Conservation (phyloP, 2,888 invertebrate species). For the Hylaea fasciaria region DNA sequence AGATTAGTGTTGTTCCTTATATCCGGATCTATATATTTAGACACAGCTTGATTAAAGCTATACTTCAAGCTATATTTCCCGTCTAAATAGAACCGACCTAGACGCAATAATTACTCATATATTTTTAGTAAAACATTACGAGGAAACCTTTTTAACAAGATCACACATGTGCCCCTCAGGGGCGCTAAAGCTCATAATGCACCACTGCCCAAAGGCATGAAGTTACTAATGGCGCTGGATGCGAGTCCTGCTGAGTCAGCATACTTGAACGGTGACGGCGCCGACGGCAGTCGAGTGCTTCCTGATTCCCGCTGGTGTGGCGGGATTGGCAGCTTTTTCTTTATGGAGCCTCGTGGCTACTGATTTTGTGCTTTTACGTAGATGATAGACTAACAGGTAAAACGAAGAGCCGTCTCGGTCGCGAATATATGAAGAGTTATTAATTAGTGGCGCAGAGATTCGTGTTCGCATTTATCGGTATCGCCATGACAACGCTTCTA, state of each 20-base stretch:
- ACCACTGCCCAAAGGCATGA: constrained; percentile 19
- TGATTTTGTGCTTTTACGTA: constrained; percentile 8
- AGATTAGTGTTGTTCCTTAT: background rate
- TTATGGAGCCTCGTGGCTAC: constrained; percentile 12
- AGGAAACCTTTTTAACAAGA: background rate
- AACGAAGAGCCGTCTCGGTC: constrained; percentile 16
- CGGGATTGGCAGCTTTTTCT: constrained; percentile 32
- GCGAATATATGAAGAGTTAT: no score
- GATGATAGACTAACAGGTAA: background rate
- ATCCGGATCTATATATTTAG: no score
- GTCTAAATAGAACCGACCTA: no score
- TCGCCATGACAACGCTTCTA: background rate
- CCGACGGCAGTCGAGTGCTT: constrained; percentile 59
- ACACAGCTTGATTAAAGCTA: no score
- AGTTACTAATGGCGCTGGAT: constrained; percentile 63
- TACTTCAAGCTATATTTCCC: no score
- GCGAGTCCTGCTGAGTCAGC: constrained; percentile 77
- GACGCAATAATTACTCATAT: no score
- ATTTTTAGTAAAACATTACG: background rate
- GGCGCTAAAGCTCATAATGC: constrained; percentile 9
- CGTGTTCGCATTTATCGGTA: background rate
- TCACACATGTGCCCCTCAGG: background rate
- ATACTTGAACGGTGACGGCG: constrained; percentile 72
- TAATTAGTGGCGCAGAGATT: no score
- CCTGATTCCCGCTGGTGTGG: constrained; percentile 44